These are phyloP conservation scores for Mythimna lalbum DNA, from an alignment of 2,888 invertebrate genomes.

Conservation along the genomic window DNA sequence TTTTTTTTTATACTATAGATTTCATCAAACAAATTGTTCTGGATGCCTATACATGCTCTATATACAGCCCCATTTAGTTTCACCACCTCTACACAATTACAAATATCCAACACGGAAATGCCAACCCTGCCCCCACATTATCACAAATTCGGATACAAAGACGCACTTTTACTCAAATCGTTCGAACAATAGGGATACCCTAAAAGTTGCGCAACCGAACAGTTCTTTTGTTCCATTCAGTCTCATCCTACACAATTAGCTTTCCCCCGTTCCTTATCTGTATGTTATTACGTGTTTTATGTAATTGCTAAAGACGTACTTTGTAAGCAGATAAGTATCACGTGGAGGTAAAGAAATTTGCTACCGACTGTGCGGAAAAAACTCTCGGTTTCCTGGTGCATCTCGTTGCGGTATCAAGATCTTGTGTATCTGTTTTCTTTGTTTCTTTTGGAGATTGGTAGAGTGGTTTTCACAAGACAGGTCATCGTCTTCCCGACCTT, in stretches of 20 bases:
- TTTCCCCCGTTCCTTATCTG: slow-evolving; percentile 58
- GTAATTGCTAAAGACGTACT: slow-evolving; percentile 54
- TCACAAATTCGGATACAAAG: slow-evolving; percentile 27
- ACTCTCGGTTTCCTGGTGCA: not conserved
- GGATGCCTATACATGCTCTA: too few relatives aligned
- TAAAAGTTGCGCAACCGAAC: slow-evolving; percentile 53
- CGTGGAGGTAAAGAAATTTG: slow-evolving; percentile 39
- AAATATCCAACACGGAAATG: slow-evolving; percentile 17
- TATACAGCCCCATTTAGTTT: not conserved
- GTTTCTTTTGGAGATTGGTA: not conserved
- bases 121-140: slow-evolving; percentile 12
- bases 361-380: slow-evolving; percentile 28
- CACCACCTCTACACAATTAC: slow-evolving; percentile 1
- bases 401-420: not conserved
- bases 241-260: slow-evolving; percentile 61
- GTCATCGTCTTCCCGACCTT: not conserved
- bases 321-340: slow-evolving; percentile 55
- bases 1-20: too few relatives aligned
- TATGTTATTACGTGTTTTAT: slow-evolving; percentile 61
- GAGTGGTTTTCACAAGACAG: not conserved
- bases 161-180: slow-evolving; percentile 53
- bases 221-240: slow-evolving; percentile 63
- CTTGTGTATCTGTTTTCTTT: slow-evolving; percentile 2
- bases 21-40: too few relatives aligned
- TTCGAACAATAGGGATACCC: slow-evolving; percentile 53